Percentiles rank a stretch among this genome's conserved stretches.
Conservation (phyloP, 2,888 invertebrate genomes). For the Lacanobia oleracea region DNA sequence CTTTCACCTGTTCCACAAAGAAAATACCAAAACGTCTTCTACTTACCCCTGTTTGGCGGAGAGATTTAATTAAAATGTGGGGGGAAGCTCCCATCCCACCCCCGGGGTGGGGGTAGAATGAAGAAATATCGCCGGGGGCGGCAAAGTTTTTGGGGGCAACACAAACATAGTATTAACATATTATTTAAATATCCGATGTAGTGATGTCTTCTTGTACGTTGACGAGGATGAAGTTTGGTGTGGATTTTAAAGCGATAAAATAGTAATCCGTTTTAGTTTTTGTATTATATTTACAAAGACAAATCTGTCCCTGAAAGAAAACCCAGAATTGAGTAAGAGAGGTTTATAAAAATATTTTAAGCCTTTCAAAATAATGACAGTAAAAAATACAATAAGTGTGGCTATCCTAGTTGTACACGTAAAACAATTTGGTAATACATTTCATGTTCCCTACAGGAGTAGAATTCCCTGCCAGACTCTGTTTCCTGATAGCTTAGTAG, state of each 20-base stretch:
- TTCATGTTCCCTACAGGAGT: no score
- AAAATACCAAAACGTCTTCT: conserved; percentile 84
- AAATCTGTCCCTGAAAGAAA: no score
- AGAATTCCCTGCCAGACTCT: no score
- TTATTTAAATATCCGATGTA: conserved; percentile 84
- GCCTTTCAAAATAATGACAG: no score
- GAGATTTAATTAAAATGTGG: conserved; percentile 89
- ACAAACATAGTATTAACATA: conserved; percentile 89
- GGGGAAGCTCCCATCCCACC: conserved; percentile 61
- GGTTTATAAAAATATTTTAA: no score
- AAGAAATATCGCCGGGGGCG: conserved; percentile 81
- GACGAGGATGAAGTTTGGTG: not conserved
- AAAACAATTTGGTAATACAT: no score
- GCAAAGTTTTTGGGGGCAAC: conserved; percentile 84
- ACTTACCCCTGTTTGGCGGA: conserved; percentile 78
- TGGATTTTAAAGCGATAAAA: conserved; percentile 4
- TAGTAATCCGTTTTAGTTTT: not conserved
- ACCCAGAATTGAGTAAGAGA: no score
- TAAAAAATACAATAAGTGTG: no score
- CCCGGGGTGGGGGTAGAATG: conserved; percentile 67
- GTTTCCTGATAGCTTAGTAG: no score
- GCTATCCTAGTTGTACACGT: no score
- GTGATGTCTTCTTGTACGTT: conserved; percentile 42
- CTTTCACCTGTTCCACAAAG: conserved; percentile 83
- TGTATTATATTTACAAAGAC: no score